Conservation (phyloP, 2,113 vertebrate species). For the Morone chrysops region DNA sequence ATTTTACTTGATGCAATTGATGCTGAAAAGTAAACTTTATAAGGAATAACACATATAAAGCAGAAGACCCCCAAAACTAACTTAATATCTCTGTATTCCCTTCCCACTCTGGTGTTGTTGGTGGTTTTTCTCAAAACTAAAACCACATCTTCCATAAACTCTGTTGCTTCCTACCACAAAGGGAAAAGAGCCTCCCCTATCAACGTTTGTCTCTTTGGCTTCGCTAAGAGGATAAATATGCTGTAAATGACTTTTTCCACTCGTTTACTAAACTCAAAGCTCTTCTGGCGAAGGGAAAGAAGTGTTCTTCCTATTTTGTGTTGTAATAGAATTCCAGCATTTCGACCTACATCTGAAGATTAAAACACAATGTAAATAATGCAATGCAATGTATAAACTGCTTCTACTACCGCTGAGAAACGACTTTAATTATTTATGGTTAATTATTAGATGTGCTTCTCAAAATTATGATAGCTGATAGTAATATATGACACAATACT, state of each 20-base stretch:
- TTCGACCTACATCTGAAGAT: background rate
- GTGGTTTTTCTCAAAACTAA: background rate
- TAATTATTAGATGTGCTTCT: constrained; percentile 11
- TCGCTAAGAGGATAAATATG: background rate
- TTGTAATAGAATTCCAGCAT: constrained; percentile 5
- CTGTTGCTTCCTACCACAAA: constrained; percentile 20
- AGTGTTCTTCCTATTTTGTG: background rate
- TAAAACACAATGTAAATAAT: background rate
- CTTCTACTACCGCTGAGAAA: background rate
- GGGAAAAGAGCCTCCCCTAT: background rate
- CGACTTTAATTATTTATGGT: background rate
- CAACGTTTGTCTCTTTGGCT: background rate
- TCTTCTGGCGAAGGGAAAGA: background rate
- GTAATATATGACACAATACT: background rate
- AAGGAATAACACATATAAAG: background rate
- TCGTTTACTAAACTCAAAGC: constrained; percentile 2
- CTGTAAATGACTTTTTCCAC: background rate
- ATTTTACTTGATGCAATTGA: constrained; percentile 22
- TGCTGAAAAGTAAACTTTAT: constrained; percentile 10
- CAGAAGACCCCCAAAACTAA: background rate
- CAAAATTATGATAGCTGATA: constrained; percentile 5
- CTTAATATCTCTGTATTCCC: constrained; percentile 2
- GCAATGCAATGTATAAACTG: background rate
- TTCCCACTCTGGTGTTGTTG: background rate
- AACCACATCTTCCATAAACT: constrained; percentile 25